phyloP scores from a whole-genome alignment of 2,888 invertebrate species.

The Cataglyphis cursor region DNA sequence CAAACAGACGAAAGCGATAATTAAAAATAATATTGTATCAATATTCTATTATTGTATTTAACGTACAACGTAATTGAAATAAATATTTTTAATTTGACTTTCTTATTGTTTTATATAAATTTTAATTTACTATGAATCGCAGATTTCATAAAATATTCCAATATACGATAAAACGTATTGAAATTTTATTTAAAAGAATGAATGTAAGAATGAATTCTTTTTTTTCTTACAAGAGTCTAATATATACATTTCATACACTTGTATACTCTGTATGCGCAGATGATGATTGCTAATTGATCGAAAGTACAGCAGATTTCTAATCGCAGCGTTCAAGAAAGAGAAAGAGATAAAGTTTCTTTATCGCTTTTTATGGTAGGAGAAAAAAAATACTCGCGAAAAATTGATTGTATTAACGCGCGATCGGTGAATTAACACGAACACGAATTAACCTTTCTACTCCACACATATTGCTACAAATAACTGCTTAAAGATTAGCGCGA shows the following conservation, averaged over 20 bases:
- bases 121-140: conserved; percentile 18
- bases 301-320: conserved; percentile 30
- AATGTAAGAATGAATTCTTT: neutral
- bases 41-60: conserved; percentile 85
- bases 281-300: neutral
- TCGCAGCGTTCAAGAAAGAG: conserved; percentile 2
- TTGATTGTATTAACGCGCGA: neutral
- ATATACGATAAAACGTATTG: neutral
- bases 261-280: conserved; percentile 22
- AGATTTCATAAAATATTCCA: neutral
- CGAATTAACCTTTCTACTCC: conserved; percentile 50
- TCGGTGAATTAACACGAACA: conserved; percentile 7
- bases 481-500: conserved; percentile 49
- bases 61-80: conserved; percentile 83
- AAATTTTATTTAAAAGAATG: neutral
- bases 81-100: conserved; percentile 84
- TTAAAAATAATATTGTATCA: conserved; percentile 84
- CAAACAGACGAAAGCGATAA: conserved; percentile 64
- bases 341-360: conserved; percentile 18
- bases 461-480: conserved; percentile 59
- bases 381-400: neutral
- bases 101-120: conserved; percentile 67
- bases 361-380: neutral
- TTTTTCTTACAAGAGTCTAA: conserved; percentile 13
- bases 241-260: conserved; percentile 3